phyloP scores from a whole-genome alignment of 2,888 invertebrate genomes.

The Tiliacea aurago region DNA sequence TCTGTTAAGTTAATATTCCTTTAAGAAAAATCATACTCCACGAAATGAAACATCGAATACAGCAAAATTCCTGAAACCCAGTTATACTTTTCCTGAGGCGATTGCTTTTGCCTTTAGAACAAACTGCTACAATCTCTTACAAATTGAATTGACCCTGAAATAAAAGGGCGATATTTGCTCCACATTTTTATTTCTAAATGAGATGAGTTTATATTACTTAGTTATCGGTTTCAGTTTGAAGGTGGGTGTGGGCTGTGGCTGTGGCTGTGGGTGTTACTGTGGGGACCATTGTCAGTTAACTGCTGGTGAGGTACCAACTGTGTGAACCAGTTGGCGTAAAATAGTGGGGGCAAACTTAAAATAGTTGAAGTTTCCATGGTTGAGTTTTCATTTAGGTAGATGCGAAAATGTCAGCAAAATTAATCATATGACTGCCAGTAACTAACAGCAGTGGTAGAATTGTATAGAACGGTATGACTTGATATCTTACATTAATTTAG shows the following conservation, averaged over 20 bases:
- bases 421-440: neutral
- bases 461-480: neutral
- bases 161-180: neutral
- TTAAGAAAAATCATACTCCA: neutral
- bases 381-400: neutral
- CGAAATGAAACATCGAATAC: neutral
- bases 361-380: neutral
- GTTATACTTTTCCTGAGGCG: neutral
- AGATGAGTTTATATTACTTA: constrained; percentile 53
- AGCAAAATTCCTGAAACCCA: neutral
- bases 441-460: neutral
- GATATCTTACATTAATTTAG: too few relatives aligned
- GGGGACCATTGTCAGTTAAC: neutral
- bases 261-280: too few relatives aligned
- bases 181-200: constrained; percentile 17
- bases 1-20: neutral
- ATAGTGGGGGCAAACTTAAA: neutral
- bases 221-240: constrained; percentile 64
- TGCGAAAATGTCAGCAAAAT: neutral
- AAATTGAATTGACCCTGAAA: constrained; percentile 29
- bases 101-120: neutral
- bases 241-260: constrained; percentile 61
- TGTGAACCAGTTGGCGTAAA: neutral
- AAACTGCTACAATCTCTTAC: neutral
- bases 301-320: constrained; percentile 10